Evolutionary conservation across 2,113 vertebrate genomes (phyloP), one percentile per base, ranked within the genome.

Genomic region (Pseudorasbora parva): DNA sequence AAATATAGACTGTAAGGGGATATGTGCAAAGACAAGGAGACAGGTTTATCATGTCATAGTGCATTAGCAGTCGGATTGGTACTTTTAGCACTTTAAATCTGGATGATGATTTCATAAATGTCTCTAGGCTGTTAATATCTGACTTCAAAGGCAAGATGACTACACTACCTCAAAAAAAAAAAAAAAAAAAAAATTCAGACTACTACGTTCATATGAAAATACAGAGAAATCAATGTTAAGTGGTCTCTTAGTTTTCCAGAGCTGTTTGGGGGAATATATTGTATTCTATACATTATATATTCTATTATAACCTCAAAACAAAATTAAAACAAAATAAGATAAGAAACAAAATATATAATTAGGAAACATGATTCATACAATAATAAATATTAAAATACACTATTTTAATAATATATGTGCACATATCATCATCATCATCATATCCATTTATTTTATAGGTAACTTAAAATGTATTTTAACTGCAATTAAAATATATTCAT

Each of bases 61-160:
- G 57, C 60, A 19, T 82, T 87, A 78, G 74, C 69, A 82, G 84
- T 69, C n/a, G 54, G 81, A 66, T 49, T 64, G 56, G 75, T 81
- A 56, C 37, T 43, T 77, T 68, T 81, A 81, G 77, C 60, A 17
- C 57, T 41, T 85, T 78, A 75, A 78, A 85, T 85, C 56, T 78
- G 83, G 49, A 43, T 64, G 83, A 85, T 84, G 85, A 85, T 84
- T 85, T 84, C 59, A 80, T 69, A 83, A 66, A 56, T 62, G 80
- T 66, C 59, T 82, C 69, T 37, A 64, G 68, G 79, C 49, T 68
- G 47, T 75, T 33, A 82, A 73, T n/a, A 49, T 75, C 12, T 33
- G 9, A 79, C 82, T 78, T 86, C 86, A 86, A 82, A 88, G 49
- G 57, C 59, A 75, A 47, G 25, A 25, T 43, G 45, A 43, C 30